A percentile compares a stretch with the other conserved stretches of the same genome.
Conservation (phyloP, 2,113 vertebrate genomes). For the Semicossyphus pulcher region DNA sequence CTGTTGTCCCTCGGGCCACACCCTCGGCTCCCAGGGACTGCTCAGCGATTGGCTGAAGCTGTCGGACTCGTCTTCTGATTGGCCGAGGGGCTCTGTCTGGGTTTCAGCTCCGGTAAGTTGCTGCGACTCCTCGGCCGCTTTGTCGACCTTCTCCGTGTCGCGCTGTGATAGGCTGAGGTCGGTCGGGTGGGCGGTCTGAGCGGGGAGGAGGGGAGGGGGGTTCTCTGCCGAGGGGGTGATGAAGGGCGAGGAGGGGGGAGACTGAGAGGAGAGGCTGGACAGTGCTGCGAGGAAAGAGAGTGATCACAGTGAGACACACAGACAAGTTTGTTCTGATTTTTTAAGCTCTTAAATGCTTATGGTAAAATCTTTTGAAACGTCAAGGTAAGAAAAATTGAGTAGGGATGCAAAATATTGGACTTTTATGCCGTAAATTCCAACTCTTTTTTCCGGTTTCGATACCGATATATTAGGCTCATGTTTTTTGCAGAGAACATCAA, state of each 20-base stretch:
- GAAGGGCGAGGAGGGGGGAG: slow-evolving; percentile 77
- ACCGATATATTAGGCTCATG: no score
- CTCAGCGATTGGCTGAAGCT: slow-evolving; percentile 33
- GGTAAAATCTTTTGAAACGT: no score
- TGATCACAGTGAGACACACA: neutral
- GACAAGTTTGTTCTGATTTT: no score
- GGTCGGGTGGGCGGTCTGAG: slow-evolving; percentile 71
- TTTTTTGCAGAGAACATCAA: no score
- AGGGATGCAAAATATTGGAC: neutral
- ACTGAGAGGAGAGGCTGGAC: slow-evolving; percentile 84
- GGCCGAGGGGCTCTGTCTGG: slow-evolving; percentile 24
- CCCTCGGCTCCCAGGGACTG: slow-evolving; percentile 60
- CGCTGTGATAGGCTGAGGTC: slow-evolving; percentile 45
- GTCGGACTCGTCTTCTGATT: slow-evolving; percentile 52
- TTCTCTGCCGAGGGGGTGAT: slow-evolving; percentile 55
- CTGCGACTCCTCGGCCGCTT: slow-evolving; percentile 12
- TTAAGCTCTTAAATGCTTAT: no score
- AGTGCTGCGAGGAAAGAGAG: slow-evolving; percentile 63
- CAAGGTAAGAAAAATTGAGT: no score
- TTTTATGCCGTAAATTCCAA: no score
- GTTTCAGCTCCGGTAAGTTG: neutral
- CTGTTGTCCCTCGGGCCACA: slow-evolving; percentile 75
- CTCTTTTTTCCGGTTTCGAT: no score
- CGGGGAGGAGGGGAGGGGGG: slow-evolving; percentile 49
- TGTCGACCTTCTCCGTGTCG: neutral